Percentiles rank a stretch among this genome's conserved stretches.
Conservation (phyloP, 2,888 invertebrate genomes). For the Noctuana brunneofusca region DNA sequence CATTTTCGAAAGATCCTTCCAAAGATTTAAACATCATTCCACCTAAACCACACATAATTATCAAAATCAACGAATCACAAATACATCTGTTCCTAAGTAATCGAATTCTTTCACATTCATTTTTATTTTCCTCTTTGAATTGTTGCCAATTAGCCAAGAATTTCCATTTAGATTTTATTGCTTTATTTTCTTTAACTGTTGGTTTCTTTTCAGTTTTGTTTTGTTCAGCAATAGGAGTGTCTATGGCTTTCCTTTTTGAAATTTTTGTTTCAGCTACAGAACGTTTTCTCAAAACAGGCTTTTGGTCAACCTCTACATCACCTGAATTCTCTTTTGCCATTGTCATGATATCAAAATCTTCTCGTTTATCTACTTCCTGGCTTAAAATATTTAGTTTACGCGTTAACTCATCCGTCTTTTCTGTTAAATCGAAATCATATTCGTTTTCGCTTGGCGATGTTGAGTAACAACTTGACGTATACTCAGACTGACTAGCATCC, state of each 20-base stretch:
- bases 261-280: constrained; percentile 46
- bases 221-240: constrained; percentile 24
- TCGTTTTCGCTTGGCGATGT: constrained; percentile 80
- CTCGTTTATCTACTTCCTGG: constrained; percentile 63
- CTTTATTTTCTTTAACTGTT: constrained; percentile 37
- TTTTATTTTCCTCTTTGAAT: constrained; percentile 82
- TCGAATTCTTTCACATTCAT: constrained; percentile 80
- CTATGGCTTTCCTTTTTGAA: constrained; percentile 43
- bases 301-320: constrained; percentile 42
- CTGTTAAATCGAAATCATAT: constrained; percentile 75
- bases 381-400: constrained; percentile 72
- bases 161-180: constrained; percentile 65
- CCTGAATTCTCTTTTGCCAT: constrained; percentile 49
- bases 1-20: constrained; percentile 93
- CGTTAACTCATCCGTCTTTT: constrained; percentile 72
- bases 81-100: constrained; percentile 86
- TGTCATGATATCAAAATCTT: constrained; percentile 54
- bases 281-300: constrained; percentile 61
- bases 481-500: constrained; percentile 79
- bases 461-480: constrained; percentile 79
- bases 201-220: constrained; percentile 43
- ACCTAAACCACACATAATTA: constrained; percentile 90
- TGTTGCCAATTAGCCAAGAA: constrained; percentile 79
- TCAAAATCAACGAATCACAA: constrained; percentile 85
- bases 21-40: constrained; percentile 91